Evolutionary conservation across 2,888 invertebrate species (phyloP).

Genomic region (Ligdia adustata): DNA sequence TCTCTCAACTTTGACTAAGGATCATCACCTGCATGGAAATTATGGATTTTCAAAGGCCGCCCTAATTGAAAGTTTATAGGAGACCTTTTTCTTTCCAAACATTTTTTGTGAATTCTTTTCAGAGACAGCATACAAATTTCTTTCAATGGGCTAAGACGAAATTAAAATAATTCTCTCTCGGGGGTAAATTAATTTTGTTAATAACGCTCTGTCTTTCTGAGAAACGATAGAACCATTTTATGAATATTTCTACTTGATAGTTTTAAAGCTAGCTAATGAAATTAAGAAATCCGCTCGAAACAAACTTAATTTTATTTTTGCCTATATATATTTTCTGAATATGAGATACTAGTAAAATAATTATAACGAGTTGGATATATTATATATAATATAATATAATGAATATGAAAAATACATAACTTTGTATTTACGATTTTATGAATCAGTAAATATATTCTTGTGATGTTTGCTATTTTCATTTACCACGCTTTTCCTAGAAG

Average conservation of each 20-base stretch:
- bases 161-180: conserved; percentile 54
- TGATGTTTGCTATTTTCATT: too few relatives aligned
- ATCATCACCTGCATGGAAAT: conserved; percentile 58
- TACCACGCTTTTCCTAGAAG: too few relatives aligned
- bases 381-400: too few relatives aligned
- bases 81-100: conserved; percentile 13
- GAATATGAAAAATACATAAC: too few relatives aligned
- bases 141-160: conserved; percentile 42
- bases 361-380: too few relatives aligned
- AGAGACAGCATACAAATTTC: conserved; percentile 45
- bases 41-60: conserved; percentile 35
- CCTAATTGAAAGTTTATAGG: conserved; percentile 17
- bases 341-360: too few relatives aligned
- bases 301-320: conserved; percentile 27
- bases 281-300: conserved; percentile 28
- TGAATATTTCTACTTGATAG: conserved; percentile 27
- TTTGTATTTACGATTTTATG: too few relatives aligned
- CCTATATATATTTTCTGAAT: too few relatives aligned
- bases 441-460: too few relatives aligned
- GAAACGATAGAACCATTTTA: conserved; percentile 30
- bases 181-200: conserved; percentile 59
- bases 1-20: conserved; percentile 47
- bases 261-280: conserved; percentile 30
- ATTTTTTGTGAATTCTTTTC: conserved; percentile 47
- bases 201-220: conserved; percentile 38